phyloP scores from a whole-genome alignment of 1,140 invertebrate genomes.

The Macrobrachium rosenbergii region DNA sequence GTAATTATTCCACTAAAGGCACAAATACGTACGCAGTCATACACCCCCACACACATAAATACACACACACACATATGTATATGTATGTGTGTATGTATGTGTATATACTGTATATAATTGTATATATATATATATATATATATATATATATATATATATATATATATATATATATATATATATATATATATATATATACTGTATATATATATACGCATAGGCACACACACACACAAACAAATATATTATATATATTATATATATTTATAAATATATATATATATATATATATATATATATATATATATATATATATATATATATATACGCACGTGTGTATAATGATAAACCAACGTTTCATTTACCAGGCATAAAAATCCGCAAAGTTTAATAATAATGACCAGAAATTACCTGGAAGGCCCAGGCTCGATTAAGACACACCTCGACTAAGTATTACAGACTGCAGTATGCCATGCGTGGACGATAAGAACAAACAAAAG shows the following conservation, averaged over 20 bases:
- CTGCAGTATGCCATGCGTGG: too few relatives aligned
- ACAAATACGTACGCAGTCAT: too few relatives aligned
- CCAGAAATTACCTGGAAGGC: too few relatives aligned
- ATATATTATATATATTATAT: too few relatives aligned
- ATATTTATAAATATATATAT: neutral
- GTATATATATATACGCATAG: constrained; percentile 4
- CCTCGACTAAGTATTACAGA: too few relatives aligned
- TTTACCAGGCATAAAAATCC: too few relatives aligned
- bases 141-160: neutral
- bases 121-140: neutral
- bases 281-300: neutral
- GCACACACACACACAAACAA: constrained; percentile 5
- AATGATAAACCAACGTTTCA: too few relatives aligned
- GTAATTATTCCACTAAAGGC: neutral
- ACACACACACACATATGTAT: neutral
- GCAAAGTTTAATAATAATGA: too few relatives aligned
- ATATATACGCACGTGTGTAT: neutral
- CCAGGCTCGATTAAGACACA: too few relatives aligned
- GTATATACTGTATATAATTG: too few relatives aligned
- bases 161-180: neutral
- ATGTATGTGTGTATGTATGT: neutral
- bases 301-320: constrained; percentile 21
- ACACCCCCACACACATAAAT: constrained; percentile 13
- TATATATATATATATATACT: neutral
- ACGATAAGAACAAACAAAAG: too few relatives aligned